These are phyloP conservation scores for Acanthochromis polyacanthus DNA, from an alignment of 2,113 vertebrate species.

Conservation along the genomic window DNA sequence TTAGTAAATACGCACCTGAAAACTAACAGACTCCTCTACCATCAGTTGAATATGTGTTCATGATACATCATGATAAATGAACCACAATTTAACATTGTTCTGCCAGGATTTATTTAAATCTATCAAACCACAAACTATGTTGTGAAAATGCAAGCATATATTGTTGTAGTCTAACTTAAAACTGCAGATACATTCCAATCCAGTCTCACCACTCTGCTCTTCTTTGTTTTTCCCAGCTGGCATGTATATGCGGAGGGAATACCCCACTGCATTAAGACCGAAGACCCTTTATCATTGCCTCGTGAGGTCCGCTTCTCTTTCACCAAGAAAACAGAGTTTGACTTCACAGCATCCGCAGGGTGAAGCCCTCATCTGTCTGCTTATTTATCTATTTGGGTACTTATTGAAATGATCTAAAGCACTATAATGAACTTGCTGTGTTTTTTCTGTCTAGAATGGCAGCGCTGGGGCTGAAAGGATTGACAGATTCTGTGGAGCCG, in stretches of 20 bases:
- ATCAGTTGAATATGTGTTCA: background rate
- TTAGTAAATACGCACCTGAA: background rate
- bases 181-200: background rate
- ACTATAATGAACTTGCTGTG: background rate
- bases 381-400: background rate
- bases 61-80: background rate
- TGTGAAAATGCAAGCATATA: background rate
- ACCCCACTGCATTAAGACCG: slow-evolving; percentile 52
- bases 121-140: no score
- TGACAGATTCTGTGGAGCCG: background rate
- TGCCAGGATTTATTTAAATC: no score
- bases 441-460: slow-evolving; percentile 44
- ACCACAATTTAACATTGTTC: no score
- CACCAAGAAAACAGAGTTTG: slow-evolving; percentile 61
- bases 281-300: slow-evolving; percentile 31
- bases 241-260: slow-evolving; percentile 58
- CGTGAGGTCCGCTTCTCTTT: slow-evolving; percentile 73
- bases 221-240: slow-evolving; percentile 62
- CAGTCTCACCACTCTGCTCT: background rate
- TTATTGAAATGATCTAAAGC: background rate
- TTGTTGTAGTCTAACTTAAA: background rate
- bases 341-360: slow-evolving; percentile 33
- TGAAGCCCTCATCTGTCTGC: slow-evolving; percentile 16
- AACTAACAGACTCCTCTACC: background rate
- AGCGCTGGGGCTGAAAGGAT: slow-evolving; percentile 66